These are phyloP conservation scores for Styela clava DNA, from an alignment of 23 tunicate genomes.

Conservation along the genomic window DNA sequence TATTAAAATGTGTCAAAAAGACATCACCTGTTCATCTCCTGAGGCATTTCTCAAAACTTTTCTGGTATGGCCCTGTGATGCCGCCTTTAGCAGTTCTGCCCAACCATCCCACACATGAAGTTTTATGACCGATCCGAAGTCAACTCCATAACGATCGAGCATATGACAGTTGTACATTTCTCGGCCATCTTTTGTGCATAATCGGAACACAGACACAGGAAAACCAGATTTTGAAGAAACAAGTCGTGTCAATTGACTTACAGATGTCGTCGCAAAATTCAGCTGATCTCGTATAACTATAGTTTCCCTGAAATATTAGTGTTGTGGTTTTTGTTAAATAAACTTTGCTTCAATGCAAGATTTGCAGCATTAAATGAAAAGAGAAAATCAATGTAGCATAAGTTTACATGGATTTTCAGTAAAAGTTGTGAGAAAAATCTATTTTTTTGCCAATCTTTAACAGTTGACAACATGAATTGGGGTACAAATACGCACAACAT, in stretches of 20 bases:
- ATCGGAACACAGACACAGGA: conserved; percentile 73
- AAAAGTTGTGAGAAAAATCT: too few species aligned
- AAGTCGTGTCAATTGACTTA: conserved; percentile 36
- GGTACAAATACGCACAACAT: too few species aligned
- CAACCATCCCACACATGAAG: conserved; percentile 92
- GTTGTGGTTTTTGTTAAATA: too few species aligned
- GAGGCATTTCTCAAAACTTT: conserved; percentile 62
- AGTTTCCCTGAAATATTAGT: conserved; percentile 49
- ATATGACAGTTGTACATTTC: conserved; percentile 55
- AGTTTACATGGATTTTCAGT: background rate
- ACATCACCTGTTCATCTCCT: conserved; percentile 68
- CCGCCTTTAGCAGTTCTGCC: conserved; percentile 62
- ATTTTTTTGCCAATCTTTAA: too few species aligned
- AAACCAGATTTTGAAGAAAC: conserved; percentile 59
- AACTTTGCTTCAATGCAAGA: too few species aligned
- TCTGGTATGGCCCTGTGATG: conserved; percentile 68
- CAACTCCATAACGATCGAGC: conserved; percentile 51
- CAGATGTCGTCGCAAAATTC: conserved; percentile 51
- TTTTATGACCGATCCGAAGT: conserved; percentile 36
- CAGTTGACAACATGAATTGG: too few species aligned
- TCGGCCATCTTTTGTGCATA: conserved; percentile 60
- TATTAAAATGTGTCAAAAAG: too few species aligned
- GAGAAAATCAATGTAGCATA: background rate
- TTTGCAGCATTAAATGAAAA: background rate
- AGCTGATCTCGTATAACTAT: conserved; percentile 70